Evolutionary conservation across 2,113 vertebrate genomes (phyloP).

Genomic region (Calyptommatus sinebrachiatus): DNA sequence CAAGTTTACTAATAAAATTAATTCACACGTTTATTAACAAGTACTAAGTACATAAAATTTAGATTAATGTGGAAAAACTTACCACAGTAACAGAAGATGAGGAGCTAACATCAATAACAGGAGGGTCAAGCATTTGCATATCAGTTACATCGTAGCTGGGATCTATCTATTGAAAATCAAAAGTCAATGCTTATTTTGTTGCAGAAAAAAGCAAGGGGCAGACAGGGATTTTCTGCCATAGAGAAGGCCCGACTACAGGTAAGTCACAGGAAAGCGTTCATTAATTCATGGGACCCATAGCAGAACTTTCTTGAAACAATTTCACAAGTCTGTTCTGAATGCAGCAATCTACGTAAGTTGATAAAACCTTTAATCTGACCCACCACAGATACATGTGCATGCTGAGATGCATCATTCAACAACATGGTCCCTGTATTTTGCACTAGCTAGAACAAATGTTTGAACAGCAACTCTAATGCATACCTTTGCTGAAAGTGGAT

Average conservation of each 20-base stretch:
- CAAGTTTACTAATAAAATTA: neutral
- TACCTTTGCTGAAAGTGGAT: neutral
- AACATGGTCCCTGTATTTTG: neutral
- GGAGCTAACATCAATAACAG: constrained; percentile 73
- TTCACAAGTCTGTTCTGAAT: too few relatives aligned
- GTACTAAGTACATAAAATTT: neutral
- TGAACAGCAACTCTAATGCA: neutral
- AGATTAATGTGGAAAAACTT: constrained; percentile 48
- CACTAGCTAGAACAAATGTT: neutral
- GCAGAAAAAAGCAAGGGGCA: neutral
- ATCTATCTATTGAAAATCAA: constrained; percentile 75
- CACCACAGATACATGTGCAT: too few relatives aligned
- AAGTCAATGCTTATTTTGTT: constrained; percentile 23
- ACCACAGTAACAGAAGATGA: constrained; percentile 56
- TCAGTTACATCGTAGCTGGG: constrained; percentile 75
- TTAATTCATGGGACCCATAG: too few relatives aligned
- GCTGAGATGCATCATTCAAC: neutral
- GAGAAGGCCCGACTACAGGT: too few relatives aligned
- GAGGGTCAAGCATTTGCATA: constrained; percentile 74
- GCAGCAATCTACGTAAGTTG: too few relatives aligned
- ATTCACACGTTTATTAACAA: too few relatives aligned
- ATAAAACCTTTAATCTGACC: too few relatives aligned
- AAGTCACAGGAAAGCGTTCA: too few relatives aligned
- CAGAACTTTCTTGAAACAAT: too few relatives aligned
- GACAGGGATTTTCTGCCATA: too few relatives aligned